Evolutionary conservation across 1,140 invertebrate genomes (phyloP), one percentile per base, ranked within the genome.

Genomic region (Drosophila micromelanica): DNA sequence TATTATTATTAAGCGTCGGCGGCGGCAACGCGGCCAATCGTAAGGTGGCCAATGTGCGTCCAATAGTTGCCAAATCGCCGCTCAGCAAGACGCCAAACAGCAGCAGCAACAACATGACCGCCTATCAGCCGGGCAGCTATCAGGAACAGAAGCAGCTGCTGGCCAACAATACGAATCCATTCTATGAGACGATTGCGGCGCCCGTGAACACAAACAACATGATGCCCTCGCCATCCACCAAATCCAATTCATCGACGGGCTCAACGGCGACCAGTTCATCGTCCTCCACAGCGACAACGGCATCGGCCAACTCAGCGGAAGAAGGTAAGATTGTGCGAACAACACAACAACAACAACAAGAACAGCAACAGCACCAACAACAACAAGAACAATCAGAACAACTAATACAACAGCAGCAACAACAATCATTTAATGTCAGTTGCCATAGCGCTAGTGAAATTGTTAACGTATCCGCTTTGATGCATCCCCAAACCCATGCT

Each of bases 31-130:
- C 79, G 13, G 76, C 71, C 57, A 87, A 78, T 43, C 78, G 90
- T 6, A 91, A 91, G 67, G 84, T 91, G 68, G 90, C 90, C 80
- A 91, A 91, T 84, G 90, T 91, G 35, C 85, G 90, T 73, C 90
- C 90, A 42, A 91, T 91, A 60, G 38, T 91, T 15, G 57, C 76
- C 52, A 89, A 87, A 17, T 72, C 82, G 12, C 77, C 87, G 61
- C 54, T 84, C 4, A 78, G 65, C 63, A 91, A 75, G 42, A 78
- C 30, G 48, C 49, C 40, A 37, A 42, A 46, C 45, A 54, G 48
- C 32, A 54, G 48, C 32, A 7, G 6, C 7, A 35, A 9, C 68
- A 32, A 46, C 30, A 79, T 73, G 67, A 48, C 77, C 13, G 48
- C 79, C 40, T 80, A 77, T 54, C 76, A 81, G 76, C 60, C 51